Evolutionary conservation across 2,888 invertebrate genomes (phyloP), one percentile per base, ranked within the genome.

Genomic region (Graphium colonna): DNA sequence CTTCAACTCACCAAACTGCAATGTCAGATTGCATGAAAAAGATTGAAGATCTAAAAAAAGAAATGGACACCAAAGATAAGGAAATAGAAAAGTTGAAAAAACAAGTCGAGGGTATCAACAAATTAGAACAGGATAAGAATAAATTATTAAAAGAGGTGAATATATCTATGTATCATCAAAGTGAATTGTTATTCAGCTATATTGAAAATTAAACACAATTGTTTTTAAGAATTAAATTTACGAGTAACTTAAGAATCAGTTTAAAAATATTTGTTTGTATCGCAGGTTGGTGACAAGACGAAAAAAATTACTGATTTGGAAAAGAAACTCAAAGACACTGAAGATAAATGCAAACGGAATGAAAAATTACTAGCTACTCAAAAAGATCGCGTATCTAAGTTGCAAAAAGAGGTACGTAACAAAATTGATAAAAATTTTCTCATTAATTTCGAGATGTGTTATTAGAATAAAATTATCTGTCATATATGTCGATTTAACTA

Each of bases 301-400:
- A 91, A 91, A 60, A 94, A 93, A 68, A 78, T 93, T 43, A 75
- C 79, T 38, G 94, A 94, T 39, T 71, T 93, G 64, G 94, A 94
- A 73, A 92, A 91, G 64, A 93, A 94, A 78, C 65, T 93, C 0
- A 93, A 92, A 68, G 93, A 93, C 62, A 76, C 90, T 15, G 94
- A 94, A 60, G 93, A 93, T n/a, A 94, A 92, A 75, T 82, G 81
- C 45, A 92, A 90, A 67, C 91, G 91, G 67, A 79, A 82, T 58
- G 93, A 92, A 67, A 92, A 91, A 70, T 77, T 90, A 65, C 72
- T 91, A 17, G 71, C 79, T 46, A 75, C 80, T n/a, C 89, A 91
- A 57, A 93, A 91, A 73, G 92, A 92, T 51, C 90, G 90, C 63
- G 87, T 92, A 8, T 66, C 89, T 46, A 91, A 91, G 73, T 80